Conservation (phyloP, 92 coral and sea anemone genomes). For the Heliopora coerulea region DNA sequence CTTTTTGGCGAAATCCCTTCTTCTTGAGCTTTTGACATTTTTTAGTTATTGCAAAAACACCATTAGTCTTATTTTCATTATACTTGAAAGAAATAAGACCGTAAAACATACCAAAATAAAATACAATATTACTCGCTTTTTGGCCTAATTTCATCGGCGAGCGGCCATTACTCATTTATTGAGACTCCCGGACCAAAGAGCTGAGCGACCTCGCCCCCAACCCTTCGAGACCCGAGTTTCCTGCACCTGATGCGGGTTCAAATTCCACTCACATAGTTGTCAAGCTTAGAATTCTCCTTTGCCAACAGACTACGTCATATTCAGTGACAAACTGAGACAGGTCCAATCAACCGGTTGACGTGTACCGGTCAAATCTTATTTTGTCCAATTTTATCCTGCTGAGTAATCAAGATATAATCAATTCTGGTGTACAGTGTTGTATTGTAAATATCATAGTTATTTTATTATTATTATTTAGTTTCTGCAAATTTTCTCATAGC, state of each 20-base stretch:
- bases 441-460: too few relatives aligned
- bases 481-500: too few relatives aligned
- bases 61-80: slow-evolving; percentile 13
- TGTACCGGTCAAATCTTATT: too few relatives aligned
- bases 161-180: slow-evolving; percentile 44
- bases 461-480: too few relatives aligned
- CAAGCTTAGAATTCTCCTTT: neutral
- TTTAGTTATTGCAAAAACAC: slow-evolving; percentile 3
- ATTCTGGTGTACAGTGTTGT: too few relatives aligned
- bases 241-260: neutral
- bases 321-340: too few relatives aligned
- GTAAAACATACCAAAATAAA: slow-evolving; percentile 9
- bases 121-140: neutral
- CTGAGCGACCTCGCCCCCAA: slow-evolving; percentile 36
- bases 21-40: slow-evolving; percentile 33
- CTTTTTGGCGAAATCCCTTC: slow-evolving; percentile 27
- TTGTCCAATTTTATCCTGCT: too few relatives aligned
- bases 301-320: too few relatives aligned
- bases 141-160: slow-evolving; percentile 13
- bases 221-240: neutral
- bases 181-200: slow-evolving; percentile 22
- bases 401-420: too few relatives aligned
- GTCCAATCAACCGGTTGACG: too few relatives aligned
- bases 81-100: slow-evolving; percentile 4
- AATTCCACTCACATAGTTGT: neutral